Base-by-base conservation (phyloP, 2,113 vertebrate genomes). In the Calyptomena viridis region DNA sequence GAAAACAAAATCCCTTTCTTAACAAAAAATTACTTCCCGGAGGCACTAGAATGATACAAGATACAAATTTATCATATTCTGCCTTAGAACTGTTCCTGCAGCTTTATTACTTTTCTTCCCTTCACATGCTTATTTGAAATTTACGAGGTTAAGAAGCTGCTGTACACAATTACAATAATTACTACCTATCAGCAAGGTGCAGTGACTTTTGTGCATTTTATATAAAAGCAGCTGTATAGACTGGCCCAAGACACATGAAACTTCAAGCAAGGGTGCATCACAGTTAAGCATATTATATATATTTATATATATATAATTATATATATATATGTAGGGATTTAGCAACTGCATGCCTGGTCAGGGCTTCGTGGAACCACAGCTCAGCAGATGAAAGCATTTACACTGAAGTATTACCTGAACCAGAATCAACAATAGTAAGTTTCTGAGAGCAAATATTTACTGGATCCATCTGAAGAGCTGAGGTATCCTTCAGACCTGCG, bases 371-470 rank as follows among this genome's bases (percentile, higher is more conserved):
- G 33, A 46, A 53, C 52, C 67, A 35, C 30, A 76, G 62, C 23
- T 49, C 59, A 71, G 72, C 37, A 85, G 58, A 91, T 71, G 58
- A 93, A 94, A 92, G 46, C 8, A 14, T 49, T 55, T 44, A 76
- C 16, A 35, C 31, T 33, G 19, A 78, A 72, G 24, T 40, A 78
- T 79, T 67, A 50, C 33, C 72, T 76, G 47, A 83, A 46, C 19
- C 33, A 69, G 16, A 91, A 79, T 47, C 16, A 89, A 67, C 40
- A 50, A 39, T 16, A 31, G 12, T 17, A 86, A 55, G 52, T 86
- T 88, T 90, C 60, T 90, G 79, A 74, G 30, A 90, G 33, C 35
- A 91, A 68, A 75, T 63, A 92, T 72, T 95, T 87, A 73, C 33
- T 20, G 46, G 40, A 12, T 72, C 12, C 42, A 28, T 62, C 33